phyloP scores from a whole-genome alignment of 2,888 invertebrate genomes.

The Clivina fossor region DNA sequence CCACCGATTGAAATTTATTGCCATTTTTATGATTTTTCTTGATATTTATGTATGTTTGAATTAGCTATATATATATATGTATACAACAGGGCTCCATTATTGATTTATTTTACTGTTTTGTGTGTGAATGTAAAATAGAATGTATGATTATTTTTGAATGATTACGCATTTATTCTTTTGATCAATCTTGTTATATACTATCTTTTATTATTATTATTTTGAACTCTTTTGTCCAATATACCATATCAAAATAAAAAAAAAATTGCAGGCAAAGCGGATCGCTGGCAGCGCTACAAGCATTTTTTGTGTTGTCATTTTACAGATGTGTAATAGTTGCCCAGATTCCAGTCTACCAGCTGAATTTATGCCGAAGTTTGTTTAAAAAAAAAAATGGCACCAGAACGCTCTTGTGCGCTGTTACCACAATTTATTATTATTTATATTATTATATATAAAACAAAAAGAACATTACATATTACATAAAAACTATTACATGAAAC shows the following conservation, averaged over 20 bases:
- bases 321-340: constrained; percentile 33
- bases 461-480: no score
- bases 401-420: neutral
- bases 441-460: no score
- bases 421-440: neutral
- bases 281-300: constrained; percentile 29
- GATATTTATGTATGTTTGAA: neutral
- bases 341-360: constrained; percentile 24
- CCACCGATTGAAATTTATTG: neutral
- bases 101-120: no score
- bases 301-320: constrained; percentile 32
- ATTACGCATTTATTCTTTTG: no score
- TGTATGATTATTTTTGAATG: no score
- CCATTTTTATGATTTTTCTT: neutral
- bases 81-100: neutral
- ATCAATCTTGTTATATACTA: no score
- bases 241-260: no score
- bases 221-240: no score
- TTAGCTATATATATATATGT: constrained; percentile 1
- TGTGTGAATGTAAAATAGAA: no score
- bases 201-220: constrained; percentile 6
- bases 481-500: no score
- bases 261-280: constrained; percentile 9
- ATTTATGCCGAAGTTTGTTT: constrained; percentile 5
- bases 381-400: neutral